Evolutionary conservation across 2,113 vertebrate species (phyloP).

Genomic region (Bubo blakistoni): DNA sequence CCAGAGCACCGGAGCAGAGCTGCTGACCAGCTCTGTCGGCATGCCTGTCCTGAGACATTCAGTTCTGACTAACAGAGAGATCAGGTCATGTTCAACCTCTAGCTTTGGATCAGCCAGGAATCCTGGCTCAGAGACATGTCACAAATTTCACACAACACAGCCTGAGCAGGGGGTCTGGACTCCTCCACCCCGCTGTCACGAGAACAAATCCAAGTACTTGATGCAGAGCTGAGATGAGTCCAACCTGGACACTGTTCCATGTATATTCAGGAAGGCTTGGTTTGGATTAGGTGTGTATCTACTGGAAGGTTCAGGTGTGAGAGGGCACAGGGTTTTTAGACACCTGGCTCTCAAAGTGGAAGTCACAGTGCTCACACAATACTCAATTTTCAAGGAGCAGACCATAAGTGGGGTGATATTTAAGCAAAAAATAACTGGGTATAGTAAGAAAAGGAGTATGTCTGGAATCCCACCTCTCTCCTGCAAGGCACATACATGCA

Average conservation of each 20-base stretch:
- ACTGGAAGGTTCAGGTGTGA: not conserved
- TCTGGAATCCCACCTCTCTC: not conserved
- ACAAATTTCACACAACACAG: not conserved
- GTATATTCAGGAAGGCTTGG: not conserved
- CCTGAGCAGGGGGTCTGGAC: not conserved
- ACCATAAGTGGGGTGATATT: not conserved
- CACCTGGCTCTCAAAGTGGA: not conserved
- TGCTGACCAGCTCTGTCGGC: not conserved
- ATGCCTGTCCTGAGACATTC: not conserved
- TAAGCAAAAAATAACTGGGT: not conserved
- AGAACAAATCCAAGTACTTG: not conserved
- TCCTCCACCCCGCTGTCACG: not conserved
- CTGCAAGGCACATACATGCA: not conserved
- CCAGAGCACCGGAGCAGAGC: accelerated
- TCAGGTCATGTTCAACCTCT: accelerated
- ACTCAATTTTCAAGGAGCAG: not conserved
- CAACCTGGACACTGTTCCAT: not conserved
- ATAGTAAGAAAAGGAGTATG: not conserved
- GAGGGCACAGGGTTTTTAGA: not conserved
- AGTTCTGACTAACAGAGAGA: not conserved
- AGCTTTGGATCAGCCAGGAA: not conserved
- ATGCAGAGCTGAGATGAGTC: not conserved
- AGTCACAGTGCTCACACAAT: not conserved
- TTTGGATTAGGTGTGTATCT: not conserved
- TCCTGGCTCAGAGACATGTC: accelerated